A percentile compares a stretch with the other conserved stretches of the same genome.
phyloP scores from a whole-genome alignment of 1,140 invertebrate species.

The Argopecten irradians region DNA sequence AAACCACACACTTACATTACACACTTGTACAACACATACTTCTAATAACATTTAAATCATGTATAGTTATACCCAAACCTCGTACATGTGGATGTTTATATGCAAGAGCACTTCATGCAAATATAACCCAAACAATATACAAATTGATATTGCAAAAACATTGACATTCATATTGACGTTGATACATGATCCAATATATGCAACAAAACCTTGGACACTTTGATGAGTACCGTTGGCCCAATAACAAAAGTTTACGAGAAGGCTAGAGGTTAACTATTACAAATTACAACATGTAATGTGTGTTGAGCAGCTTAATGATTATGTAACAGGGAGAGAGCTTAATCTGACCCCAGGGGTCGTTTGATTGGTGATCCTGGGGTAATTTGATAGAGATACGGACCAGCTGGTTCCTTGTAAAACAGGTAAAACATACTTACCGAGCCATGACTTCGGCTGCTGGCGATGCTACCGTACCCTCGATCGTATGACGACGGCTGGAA shows the following conservation, averaged over 20 bases:
- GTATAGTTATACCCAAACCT: too few species aligned
- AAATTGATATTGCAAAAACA: too few species aligned
- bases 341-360: neutral
- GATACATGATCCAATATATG: too few species aligned
- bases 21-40: too few species aligned
- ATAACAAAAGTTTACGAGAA: neutral
- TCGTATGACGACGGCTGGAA: slow-evolving; percentile 52
- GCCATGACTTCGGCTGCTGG: slow-evolving; percentile 54
- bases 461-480: slow-evolving; percentile 53
- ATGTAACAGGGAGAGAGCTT: neutral
- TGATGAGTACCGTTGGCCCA: too few species aligned
- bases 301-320: neutral
- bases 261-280: neutral
- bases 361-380: neutral
- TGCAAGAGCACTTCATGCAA: too few species aligned
- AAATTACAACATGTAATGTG: neutral
- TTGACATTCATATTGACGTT: too few species aligned
- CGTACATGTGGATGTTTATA: too few species aligned
- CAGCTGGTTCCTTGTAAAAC: neutral
- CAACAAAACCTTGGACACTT: too few species aligned
- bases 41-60: too few species aligned
- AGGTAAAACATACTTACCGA: slow-evolving; percentile 46
- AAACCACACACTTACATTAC: too few species aligned
- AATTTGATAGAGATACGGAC: neutral
- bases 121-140: too few species aligned